A percentile compares a stretch with the other conserved stretches of the same genome.
phyloP scores from a whole-genome alignment of 2,797 vertebrate species.

The Sarcophilus harrisii region DNA sequence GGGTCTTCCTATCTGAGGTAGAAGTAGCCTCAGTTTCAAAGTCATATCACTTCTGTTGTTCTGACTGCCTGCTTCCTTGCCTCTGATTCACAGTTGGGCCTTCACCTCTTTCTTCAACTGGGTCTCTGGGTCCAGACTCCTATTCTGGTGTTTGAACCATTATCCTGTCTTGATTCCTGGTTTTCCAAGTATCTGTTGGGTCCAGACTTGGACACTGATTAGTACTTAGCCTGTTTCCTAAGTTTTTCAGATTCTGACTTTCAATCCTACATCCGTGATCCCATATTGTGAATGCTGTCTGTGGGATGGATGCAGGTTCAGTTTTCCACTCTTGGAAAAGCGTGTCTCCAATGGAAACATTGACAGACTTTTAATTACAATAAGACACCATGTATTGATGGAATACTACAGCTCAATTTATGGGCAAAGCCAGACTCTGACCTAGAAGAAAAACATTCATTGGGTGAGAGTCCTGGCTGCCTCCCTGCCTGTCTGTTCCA shows the following conservation, averaged over 20 bases:
- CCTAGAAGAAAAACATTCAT: not conserved
- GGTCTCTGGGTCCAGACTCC: too few relatives aligned
- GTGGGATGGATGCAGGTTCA: not conserved
- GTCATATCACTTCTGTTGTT: too few relatives aligned
- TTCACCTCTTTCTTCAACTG: too few relatives aligned
- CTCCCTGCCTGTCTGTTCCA: not conserved
- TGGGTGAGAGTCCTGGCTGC: too few relatives aligned
- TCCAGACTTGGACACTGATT: not conserved
- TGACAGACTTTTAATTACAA: conserved; percentile 71
- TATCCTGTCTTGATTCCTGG: not conserved
- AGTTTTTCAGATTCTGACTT: not conserved
- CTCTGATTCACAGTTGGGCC: too few relatives aligned
- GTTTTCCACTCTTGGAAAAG: conserved; percentile 66
- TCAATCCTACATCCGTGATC: not conserved
- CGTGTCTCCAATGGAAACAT: conserved; percentile 69
- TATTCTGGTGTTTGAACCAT: too few relatives aligned
- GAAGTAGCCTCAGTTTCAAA: too few relatives aligned
- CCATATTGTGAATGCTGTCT: not conserved
- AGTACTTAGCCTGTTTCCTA: not conserved
- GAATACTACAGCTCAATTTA: conserved; percentile 42
- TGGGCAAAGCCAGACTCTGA: not conserved
- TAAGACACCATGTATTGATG: not conserved
- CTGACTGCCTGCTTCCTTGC: too few relatives aligned
- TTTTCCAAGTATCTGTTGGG: not conserved
- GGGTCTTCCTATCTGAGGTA: too few relatives aligned